These are phyloP conservation scores for Cryptomyrus ogoouensis DNA, from an alignment of 2,113 vertebrate genomes.

Conservation along the genomic window DNA sequence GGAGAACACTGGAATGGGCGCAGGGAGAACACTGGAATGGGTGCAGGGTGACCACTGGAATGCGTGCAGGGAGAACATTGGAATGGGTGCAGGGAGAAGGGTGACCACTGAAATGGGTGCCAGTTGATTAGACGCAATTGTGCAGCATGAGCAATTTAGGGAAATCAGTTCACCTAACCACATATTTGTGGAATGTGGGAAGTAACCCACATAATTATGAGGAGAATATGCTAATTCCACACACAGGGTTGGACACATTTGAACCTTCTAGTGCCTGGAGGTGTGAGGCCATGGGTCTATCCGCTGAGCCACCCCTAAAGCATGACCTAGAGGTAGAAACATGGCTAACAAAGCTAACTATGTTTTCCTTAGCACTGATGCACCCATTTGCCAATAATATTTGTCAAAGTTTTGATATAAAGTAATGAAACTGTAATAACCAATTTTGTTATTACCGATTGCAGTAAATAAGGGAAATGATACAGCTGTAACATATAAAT, in stretches of 20 bases:
- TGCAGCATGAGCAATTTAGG: not conserved
- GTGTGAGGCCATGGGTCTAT: not conserved
- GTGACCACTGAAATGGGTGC: not conserved
- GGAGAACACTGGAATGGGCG: no score
- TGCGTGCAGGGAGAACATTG: no score
- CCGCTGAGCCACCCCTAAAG: not conserved
- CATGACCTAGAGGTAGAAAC: not conserved
- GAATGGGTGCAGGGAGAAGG: no score
- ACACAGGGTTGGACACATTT: not conserved
- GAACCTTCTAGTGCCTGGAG: not conserved
- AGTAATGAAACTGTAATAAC: not conserved
- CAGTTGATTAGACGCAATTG: not conserved
- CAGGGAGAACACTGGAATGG: no score
- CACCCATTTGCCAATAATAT: not conserved
- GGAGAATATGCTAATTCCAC: not conserved
- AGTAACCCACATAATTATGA: not conserved
- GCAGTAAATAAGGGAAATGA: not conserved
- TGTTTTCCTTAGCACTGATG: not conserved
- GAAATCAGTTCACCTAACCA: not conserved
- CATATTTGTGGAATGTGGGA: not conserved
- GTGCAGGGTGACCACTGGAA: no score
- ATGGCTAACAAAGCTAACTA: not conserved
- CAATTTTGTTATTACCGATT: not conserved
- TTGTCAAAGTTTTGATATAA: not conserved
- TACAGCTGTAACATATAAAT: not conserved